Evolutionary conservation across 2,888 invertebrate genomes (phyloP).

Genomic region (Oxycera nigricornis): DNA sequence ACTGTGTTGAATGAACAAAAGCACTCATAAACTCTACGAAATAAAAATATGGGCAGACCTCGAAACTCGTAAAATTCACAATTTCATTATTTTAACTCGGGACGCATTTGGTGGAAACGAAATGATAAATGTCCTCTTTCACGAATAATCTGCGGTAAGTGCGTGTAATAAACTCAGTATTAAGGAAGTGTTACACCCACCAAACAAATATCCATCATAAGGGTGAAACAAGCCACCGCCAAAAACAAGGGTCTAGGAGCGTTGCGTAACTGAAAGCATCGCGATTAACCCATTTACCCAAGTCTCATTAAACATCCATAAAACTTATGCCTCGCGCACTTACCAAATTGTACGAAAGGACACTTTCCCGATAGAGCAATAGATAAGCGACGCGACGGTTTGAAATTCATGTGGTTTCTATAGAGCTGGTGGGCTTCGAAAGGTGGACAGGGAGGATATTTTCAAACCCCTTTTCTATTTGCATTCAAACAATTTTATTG

Average conservation of each 20-base stretch:
- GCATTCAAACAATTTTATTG: conserved; percentile 45
- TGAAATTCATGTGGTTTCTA: conserved; percentile 39
- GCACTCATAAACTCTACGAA: background rate
- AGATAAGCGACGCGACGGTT: conserved; percentile 38
- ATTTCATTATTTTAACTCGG: conserved; percentile 38
- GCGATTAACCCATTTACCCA: conserved; percentile 51
- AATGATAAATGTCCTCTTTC: conserved; percentile 23
- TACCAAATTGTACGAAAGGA: conserved; percentile 46
- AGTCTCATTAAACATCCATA: conserved; percentile 50
- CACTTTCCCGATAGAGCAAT: conserved; percentile 45
- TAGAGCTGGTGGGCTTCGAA: background rate
- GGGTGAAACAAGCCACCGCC: conserved; percentile 5
- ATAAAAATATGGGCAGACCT: conserved; percentile 31
- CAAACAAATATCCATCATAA: conserved; percentile 21
- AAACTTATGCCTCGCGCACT: conserved; percentile 52
- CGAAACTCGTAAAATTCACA: conserved; percentile 26
- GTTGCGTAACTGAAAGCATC: conserved; percentile 10
- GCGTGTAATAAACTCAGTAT: conserved; percentile 32
- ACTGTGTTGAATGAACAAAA: background rate
- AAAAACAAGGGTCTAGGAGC: conserved; percentile 9
- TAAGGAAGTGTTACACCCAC: conserved; percentile 34
- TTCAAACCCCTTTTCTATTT: conserved; percentile 42
- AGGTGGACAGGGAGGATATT: background rate
- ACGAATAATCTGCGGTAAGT: conserved; percentile 37
- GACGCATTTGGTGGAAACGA: conserved; percentile 27